Evolutionary conservation across 2,113 vertebrate species (phyloP).

Genomic region (Gracilinanus agilis): DNA sequence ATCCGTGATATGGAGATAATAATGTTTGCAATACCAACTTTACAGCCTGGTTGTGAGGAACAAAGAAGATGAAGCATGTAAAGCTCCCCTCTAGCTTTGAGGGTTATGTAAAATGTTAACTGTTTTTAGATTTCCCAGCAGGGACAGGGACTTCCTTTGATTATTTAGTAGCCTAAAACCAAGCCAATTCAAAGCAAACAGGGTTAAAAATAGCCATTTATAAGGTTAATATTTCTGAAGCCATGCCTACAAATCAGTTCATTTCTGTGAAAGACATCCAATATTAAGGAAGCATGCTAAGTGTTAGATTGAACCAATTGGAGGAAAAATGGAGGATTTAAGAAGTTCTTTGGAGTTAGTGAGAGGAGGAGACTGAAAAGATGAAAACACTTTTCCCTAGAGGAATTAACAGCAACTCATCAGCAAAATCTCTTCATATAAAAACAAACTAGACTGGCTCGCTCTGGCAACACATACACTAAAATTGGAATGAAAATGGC

Average conservation of each 20-base stretch:
- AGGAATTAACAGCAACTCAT: neutral
- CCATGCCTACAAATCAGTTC: conserved; percentile 7
- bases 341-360: neutral
- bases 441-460: neutral
- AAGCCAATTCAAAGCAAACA: neutral
- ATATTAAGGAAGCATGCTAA: conserved; percentile 3
- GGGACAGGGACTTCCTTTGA: neutral
- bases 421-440: neutral
- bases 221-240: neutral
- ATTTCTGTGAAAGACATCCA: neutral
- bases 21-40: neutral
- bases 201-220: neutral
- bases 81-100: neutral
- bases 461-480: neutral
- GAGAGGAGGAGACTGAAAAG: neutral
- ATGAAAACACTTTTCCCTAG: neutral
- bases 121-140: conserved; percentile 3
- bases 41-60: neutral
- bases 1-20: neutral
- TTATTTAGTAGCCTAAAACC: neutral
- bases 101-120: neutral
- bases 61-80: neutral
- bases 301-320: neutral
- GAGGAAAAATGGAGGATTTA: neutral
- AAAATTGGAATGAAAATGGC: neutral